Evolutionary conservation across 2,113 vertebrate genomes (phyloP).

Genomic region (Cyanoramphus novaezelandiae): DNA sequence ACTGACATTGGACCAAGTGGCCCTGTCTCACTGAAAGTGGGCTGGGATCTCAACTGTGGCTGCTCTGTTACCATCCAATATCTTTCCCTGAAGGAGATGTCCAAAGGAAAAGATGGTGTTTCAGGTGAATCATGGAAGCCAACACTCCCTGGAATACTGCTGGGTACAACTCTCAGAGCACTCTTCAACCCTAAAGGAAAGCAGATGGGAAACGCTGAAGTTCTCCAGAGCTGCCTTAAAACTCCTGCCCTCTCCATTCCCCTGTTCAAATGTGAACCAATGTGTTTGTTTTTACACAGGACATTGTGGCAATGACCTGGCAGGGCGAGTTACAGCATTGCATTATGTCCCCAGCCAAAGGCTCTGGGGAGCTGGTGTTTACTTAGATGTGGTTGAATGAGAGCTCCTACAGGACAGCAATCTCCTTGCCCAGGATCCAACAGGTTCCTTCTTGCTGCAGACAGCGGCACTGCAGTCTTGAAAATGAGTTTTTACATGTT

Average conservation of each 20-base stretch:
- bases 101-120: neutral
- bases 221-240: neutral
- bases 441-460: neutral
- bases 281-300: neutral
- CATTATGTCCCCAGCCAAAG: neutral
- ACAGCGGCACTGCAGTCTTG: rapidly evolving
- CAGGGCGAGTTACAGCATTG: rapidly evolving
- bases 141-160: neutral
- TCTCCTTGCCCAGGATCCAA: neutral
- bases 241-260: neutral
- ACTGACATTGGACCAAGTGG: neutral
- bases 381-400: neutral
- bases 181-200: neutral
- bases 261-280: neutral
- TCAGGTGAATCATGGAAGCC: neutral
- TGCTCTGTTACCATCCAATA: neutral
- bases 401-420: neutral
- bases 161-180: neutral
- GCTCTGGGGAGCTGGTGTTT: neutral
- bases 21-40: neutral
- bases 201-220: neutral
- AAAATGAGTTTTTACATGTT: neutral
- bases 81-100: neutral
- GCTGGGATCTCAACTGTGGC: neutral
- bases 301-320: neutral